Percentiles rank a stretch among this genome's conserved stretches.
phyloP scores from a whole-genome alignment of 2,113 vertebrate species.

The Phaethornis superciliosus region DNA sequence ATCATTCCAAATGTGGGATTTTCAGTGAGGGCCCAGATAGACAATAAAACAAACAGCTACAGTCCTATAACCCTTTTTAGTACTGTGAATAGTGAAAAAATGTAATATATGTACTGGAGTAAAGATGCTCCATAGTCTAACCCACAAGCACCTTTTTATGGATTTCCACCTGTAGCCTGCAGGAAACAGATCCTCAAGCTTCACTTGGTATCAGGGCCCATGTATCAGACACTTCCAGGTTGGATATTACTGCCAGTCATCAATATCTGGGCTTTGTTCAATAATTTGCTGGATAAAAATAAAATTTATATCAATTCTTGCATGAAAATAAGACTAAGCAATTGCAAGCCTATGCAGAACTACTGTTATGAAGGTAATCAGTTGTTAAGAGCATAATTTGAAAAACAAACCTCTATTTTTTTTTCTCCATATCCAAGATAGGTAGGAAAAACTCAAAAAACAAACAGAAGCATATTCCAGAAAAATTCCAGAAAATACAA shows the following conservation, averaged over 20 bases:
- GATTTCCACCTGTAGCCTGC: background rate
- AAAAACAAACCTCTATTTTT: background rate
- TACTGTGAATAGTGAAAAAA: background rate
- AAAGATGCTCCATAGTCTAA: background rate
- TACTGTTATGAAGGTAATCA: background rate
- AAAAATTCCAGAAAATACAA: background rate
- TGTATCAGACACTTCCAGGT: background rate
- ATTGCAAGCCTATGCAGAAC: background rate
- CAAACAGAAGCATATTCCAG: background rate
- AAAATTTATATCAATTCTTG: background rate
- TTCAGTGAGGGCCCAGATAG: background rate
- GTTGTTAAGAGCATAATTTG: background rate
- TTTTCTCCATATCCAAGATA: background rate
- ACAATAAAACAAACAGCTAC: background rate
- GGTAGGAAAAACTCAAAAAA: background rate
- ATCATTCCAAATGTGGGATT: background rate
- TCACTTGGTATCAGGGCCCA: rapidly evolving
- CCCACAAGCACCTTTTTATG: background rate
- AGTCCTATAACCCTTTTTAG: background rate
- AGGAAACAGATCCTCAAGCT: background rate
- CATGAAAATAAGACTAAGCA: background rate
- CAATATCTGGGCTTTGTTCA: background rate
- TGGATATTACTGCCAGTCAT: background rate
- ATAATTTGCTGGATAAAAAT: background rate
- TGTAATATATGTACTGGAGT: background rate